phyloP scores from a whole-genome alignment of 2,113 vertebrate genomes.

The Aepyceros melampus region DNA sequence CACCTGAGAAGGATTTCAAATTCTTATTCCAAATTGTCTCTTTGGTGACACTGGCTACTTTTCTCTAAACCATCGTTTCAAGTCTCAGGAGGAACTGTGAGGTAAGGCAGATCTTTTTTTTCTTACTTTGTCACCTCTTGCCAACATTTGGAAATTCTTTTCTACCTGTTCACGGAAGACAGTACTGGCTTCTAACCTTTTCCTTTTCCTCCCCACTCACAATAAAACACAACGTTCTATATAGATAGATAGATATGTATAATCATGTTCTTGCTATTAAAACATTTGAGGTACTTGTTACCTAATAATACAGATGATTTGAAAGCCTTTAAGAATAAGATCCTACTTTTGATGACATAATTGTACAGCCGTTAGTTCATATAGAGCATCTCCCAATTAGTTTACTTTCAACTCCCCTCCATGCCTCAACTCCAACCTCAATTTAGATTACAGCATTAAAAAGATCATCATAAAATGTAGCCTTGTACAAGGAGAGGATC shows the following conservation, averaged over 20 bases:
- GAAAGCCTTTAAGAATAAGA: not conserved
- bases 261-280: not conserved
- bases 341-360: not conserved
- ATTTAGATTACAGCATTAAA: conserved; percentile 54
- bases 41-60: not conserved
- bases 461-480: conserved; percentile 53
- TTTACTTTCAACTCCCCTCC: conserved; percentile 7
- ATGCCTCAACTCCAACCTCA: not conserved
- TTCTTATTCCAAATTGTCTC: not conserved
- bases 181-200: not conserved
- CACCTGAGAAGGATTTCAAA: not conserved
- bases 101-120: conserved; percentile 51
- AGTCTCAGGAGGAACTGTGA: not conserved
- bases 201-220: not conserved
- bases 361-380: not conserved
- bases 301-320: not conserved
- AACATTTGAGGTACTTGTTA: not conserved
- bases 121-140: not conserved
- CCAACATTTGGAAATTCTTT: not conserved
- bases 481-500: conserved; percentile 41
- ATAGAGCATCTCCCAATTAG: not conserved
- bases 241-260: not conserved
- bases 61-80: not conserved
- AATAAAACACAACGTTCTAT: not conserved
- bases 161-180: not conserved